Conservation (phyloP, 2,113 vertebrate genomes). For the Catagonus wagneri region DNA sequence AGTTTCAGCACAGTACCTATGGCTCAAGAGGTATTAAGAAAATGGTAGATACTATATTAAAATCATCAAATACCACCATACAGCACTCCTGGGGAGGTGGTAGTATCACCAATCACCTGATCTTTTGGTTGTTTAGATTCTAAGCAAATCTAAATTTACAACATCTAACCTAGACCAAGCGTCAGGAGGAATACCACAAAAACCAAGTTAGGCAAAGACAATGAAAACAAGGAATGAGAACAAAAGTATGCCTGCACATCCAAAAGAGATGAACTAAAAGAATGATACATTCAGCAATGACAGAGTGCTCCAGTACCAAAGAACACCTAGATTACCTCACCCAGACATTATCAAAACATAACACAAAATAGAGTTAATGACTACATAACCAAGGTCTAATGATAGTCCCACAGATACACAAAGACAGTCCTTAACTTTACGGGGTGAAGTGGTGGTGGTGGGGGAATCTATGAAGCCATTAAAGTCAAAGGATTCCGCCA, state of each 20-base stretch:
- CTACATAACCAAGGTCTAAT: not conserved
- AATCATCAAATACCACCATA: not conserved
- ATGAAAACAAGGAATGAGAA: not conserved
- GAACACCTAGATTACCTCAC: not conserved
- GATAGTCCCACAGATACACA: not conserved
- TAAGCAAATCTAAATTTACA: slow-evolving; percentile 23
- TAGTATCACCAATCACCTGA: not conserved
- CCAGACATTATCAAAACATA: not conserved
- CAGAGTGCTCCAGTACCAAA: not conserved
- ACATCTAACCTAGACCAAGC: slow-evolving; percentile 20
- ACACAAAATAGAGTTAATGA: slow-evolving; percentile 40
- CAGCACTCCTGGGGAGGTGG: not conserved
- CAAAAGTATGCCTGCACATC: not conserved
- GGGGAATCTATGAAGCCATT: not conserved
- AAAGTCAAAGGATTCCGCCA: slow-evolving; percentile 26
- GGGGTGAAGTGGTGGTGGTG: rapidly evolving
- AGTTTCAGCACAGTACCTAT: not conserved
- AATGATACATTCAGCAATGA: not conserved
- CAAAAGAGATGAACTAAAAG: not conserved
- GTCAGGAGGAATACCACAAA: not conserved
- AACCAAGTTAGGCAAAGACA: not conserved
- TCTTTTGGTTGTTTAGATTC: not conserved
- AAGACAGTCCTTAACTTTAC: slow-evolving; percentile 21
- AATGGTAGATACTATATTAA: slow-evolving; percentile 15
- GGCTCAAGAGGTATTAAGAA: not conserved